Evolutionary conservation across 2,888 invertebrate genomes (phyloP).

Genomic region (Campoplex nolae): DNA sequence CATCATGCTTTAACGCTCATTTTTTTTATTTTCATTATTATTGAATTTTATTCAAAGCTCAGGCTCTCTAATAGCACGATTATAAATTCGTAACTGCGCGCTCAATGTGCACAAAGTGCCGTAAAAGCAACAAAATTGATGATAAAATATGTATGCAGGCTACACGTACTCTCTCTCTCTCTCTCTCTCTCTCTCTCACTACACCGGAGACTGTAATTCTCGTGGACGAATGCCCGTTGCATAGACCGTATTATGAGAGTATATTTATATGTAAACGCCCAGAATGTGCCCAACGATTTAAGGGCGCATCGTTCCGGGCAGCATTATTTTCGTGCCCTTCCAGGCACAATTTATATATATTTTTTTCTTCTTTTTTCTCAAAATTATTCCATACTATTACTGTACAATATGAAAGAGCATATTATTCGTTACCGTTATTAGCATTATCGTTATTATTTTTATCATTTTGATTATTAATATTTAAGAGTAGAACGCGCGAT

Average conservation of each 20-base stretch:
- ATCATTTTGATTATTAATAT: background rate
- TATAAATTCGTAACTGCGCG: conserved; percentile 26
- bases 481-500: background rate
- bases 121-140: conserved; percentile 49
- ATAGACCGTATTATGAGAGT: conserved; percentile 6
- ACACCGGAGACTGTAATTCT: conserved; percentile 20
- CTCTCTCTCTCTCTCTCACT: too few relatives aligned
- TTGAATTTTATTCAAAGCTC: conserved; percentile 23
- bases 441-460: background rate
- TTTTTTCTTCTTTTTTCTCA: background rate
- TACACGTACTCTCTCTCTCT: too few relatives aligned
- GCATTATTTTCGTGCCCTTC: conserved; percentile 37
- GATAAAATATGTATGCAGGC: conserved; percentile 33
- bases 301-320: conserved; percentile 46
- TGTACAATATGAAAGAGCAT: background rate
- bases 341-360: conserved; percentile 10
- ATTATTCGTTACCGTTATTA: background rate
- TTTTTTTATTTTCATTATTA: conserved; percentile 11
- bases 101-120: background rate
- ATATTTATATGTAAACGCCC: conserved; percentile 1
- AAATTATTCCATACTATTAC: background rate
- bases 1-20: background rate
- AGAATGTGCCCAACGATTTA: conserved; percentile 45
- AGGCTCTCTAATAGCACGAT: background rate
- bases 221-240: conserved; percentile 2